Percentiles rank a stretch among this genome's conserved stretches.
These are phyloP conservation scores for Andrena haemorrhoa DNA, from an alignment of 2,888 invertebrate genomes.

Conservation along the genomic window DNA sequence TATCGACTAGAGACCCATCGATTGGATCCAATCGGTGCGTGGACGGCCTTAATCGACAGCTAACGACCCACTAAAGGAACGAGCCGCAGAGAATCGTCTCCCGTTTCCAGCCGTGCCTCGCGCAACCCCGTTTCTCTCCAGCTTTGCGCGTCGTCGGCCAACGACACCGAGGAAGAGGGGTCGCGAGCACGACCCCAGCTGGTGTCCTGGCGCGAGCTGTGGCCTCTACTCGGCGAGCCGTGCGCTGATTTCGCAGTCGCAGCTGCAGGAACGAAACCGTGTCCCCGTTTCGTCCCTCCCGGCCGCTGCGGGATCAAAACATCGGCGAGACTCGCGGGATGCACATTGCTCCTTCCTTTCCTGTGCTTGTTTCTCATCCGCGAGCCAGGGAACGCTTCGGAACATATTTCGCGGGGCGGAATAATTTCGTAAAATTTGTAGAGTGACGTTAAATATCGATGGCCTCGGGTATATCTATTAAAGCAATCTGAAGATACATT, in stretches of 20 bases:
- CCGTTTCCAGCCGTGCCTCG: conserved; percentile 5
- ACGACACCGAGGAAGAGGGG: conserved; percentile 46
- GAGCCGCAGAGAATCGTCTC: conserved; percentile 55
- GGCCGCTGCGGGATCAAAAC: conserved; percentile 26
- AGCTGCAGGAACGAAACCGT: conserved; percentile 51
- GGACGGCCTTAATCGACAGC: conserved; percentile 59
- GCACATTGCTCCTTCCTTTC: background rate
- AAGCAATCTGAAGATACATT: background rate
- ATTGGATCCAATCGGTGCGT: conserved; percentile 14
- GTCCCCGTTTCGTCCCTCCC: conserved; percentile 21
- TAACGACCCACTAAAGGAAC: conserved; percentile 73
- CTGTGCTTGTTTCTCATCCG: background rate
- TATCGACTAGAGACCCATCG: background rate
- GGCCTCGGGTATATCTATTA: too few relatives aligned
- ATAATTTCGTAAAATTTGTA: background rate
- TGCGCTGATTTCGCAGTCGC: conserved; percentile 55
- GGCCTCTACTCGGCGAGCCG: conserved; percentile 55
- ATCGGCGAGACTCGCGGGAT: conserved; percentile 14
- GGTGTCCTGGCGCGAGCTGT: conserved; percentile 43
- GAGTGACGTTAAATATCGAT: background rate
- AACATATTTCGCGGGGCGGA: background rate
- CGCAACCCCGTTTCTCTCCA: conserved; percentile 36
- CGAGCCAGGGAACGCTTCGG: background rate
- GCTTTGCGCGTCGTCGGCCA: conserved; percentile 34
- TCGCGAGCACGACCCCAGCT: conserved; percentile 39